Evolutionary conservation across 2,888 invertebrate genomes (phyloP), one percentile per base, ranked within the genome.

Genomic region (Imbricaverruca yamaguchii): DNA sequence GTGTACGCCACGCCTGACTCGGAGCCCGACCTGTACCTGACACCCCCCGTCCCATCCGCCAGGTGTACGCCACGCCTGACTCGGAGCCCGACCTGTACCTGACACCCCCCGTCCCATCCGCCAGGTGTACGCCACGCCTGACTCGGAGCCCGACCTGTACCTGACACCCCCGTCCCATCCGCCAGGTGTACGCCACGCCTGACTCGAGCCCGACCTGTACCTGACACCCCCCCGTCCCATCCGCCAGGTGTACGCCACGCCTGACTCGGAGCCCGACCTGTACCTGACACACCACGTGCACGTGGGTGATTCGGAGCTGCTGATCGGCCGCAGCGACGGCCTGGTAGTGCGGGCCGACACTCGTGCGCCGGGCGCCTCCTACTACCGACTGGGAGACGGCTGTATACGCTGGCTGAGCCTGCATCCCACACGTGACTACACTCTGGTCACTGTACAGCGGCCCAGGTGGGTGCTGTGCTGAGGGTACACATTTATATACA

Each of bases 311-410:
- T 9, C 1, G n/a, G 23, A 9, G 1, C 53, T 74, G 74, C 53
- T 74, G 74, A 53, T 74, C 6, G 74, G 74, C 74, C 53, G 53
- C 8, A 74, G 74, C 53, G 74, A 74, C 74, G 74, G 74, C 18
- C 74, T 11, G 15, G 15, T 74, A 53, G 13, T 74, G 53, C 53
- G 53, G 6, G 74, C 13, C 18, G 74, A 74, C 74, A 39, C 21
- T 11, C 74, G 74, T 18, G 10, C 39, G 13, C 4, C 53, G 11
- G 65, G n/a, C 10, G 18, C 9, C 65, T n/a, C 7, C 65, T 0
- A 10, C 8, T 55, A 55, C 53, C 1, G 21, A 57, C 57, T 79
- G 57, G 23, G 79, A 12, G 57, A 11, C 59, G 15, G 79, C 11
- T 7, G 57, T 13, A 11, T 79, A 12, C 79, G 79, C 57, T 79